Evolutionary conservation across 2,797 vertebrate species (phyloP), one percentile per base, ranked within the genome.

Genomic region (Perodicticus potto): DNA sequence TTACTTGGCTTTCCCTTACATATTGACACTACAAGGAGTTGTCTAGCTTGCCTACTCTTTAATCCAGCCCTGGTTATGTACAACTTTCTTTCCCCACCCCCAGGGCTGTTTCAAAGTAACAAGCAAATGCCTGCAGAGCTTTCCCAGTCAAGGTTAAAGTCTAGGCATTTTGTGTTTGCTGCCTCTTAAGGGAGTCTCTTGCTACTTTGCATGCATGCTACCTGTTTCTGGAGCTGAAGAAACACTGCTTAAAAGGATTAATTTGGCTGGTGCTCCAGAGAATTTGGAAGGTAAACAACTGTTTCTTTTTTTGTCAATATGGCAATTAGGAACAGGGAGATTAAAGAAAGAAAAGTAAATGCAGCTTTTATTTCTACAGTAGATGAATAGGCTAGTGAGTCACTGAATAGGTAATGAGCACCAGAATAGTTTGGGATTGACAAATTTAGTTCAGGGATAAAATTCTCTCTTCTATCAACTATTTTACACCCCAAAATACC

Each of bases 251-350:
- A 97, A 98, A 98, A 98, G 98, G 98, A 98, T 98, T 98, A 98
- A 98, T 98, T 98, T 98, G 97, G 98, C 97, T 98, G 97, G 90
- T 97, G 98, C 98, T 98, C 98, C 93, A 93, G 98, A 99, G 98
- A 98, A 83, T 98, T 98, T 97, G 96, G 97, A 98, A 98, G 96
- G 98, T 98, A 99, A 99, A 99, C 98, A 98, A 98, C 97, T 98
- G 98, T 98, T 98, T 98, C 98, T 98, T 98, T 98, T 98, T 98
- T 97, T 98, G 98, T 99, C 98, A 98, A 98, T 98, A 98, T 97
- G 97, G 98, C 98, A 98, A 98, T 98, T 98, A 99, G 98, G 97
- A 98, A 98, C 70, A 4, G 34, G 74, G 96, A 98, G 98, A 99
- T 98, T 98, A 99, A 98, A 98, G 98, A 97, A 98, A 97, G 98